These are phyloP conservation scores for Tipula unca DNA, from an alignment of 2,888 invertebrate genomes.

Conservation along the genomic window DNA sequence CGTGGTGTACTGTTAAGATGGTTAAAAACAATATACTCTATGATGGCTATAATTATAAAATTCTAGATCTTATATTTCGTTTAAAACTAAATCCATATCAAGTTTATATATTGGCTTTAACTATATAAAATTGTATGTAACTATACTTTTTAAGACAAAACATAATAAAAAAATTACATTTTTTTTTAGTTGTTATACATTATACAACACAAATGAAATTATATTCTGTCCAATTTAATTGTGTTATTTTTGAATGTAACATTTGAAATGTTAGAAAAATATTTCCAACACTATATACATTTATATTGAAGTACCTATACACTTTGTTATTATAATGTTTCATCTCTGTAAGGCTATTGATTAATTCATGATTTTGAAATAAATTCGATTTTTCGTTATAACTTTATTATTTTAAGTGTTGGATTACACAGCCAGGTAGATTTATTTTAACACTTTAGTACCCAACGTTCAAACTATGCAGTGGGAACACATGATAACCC, in stretches of 20 bases:
- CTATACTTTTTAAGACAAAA: neutral
- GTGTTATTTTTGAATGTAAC: neutral
- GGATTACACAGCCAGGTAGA: neutral
- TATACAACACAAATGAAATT: neutral
- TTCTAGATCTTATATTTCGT: neutral
- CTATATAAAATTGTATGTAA: neutral
- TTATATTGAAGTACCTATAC: neutral
- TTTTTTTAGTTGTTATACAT: neutral
- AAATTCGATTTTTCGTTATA: neutral
- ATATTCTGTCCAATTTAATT: neutral
- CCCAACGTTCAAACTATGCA: too few relatives aligned
- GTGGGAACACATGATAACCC: too few relatives aligned
- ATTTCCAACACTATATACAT: neutral
- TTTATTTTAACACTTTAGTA: neutral
- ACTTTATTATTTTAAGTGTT: neutral
- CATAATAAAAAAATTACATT: neutral
- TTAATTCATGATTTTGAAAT: neutral
- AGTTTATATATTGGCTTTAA: neutral
- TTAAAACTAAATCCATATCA: neutral
- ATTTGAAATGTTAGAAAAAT: neutral
- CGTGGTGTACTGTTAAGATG: neutral
- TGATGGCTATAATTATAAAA: neutral
- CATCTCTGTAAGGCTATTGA: neutral
- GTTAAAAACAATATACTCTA: neutral
- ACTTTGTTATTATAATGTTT: neutral